Evolutionary conservation across 1,140 invertebrate species (phyloP).

Genomic region (Sitobion miscanthi): DNA sequence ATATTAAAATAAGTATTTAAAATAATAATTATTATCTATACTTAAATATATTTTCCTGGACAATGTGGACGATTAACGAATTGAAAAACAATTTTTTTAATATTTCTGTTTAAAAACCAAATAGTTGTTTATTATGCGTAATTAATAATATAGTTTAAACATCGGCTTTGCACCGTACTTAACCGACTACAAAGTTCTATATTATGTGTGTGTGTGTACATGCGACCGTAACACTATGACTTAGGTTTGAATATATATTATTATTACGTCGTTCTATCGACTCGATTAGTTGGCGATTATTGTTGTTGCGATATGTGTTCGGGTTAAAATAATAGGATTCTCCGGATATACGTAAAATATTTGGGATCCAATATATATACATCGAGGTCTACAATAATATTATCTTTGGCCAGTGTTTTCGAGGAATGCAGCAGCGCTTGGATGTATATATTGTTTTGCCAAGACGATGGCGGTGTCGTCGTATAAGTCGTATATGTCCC

Average conservation of each 20-base stretch:
- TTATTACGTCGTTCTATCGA: not conserved
- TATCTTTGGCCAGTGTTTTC: conserved; percentile 1
- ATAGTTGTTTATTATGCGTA: not conserved
- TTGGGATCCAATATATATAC: not conserved
- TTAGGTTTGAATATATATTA: not conserved
- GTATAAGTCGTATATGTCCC: not conserved
- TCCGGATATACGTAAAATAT: not conserved
- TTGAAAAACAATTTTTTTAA: not conserved
- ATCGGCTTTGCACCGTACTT: not conserved
- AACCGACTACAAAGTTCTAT: not conserved
- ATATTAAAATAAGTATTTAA: not conserved
- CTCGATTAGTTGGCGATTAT: not conserved
- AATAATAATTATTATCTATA: not conserved
- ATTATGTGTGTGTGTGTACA: not conserved
- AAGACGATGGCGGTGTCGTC: not conserved
- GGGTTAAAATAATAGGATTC: not conserved
- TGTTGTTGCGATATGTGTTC: not conserved
- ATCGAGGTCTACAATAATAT: not conserved
- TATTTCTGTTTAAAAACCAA: not conserved
- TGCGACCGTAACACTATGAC: not conserved
- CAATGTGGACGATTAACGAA: not conserved
- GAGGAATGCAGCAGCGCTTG: not conserved
- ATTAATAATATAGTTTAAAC: not conserved
- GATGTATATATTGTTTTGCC: conserved; percentile 21
- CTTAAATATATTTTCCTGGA: not conserved